Evolutionary conservation across 2,888 invertebrate genomes (phyloP).

Genomic region (Balanococcus diminutus): DNA sequence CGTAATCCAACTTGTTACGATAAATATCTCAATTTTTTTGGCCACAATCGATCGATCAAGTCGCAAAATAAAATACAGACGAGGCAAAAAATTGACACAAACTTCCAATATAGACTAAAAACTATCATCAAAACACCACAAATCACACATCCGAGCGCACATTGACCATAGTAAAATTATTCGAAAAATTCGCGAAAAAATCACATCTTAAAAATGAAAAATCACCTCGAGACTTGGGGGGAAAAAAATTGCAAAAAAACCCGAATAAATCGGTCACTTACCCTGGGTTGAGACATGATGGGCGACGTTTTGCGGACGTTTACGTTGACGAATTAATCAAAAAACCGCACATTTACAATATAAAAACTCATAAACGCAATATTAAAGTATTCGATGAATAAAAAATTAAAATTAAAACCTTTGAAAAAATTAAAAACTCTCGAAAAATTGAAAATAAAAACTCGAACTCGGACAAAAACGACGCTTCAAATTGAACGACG

Average conservation of each 20-base stretch:
- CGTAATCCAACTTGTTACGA: too few species aligned
- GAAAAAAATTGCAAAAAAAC: not conserved
- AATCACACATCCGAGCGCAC: not conserved
- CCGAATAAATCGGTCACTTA: not conserved
- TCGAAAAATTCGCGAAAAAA: too few species aligned
- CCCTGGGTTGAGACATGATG: conserved; percentile 55
- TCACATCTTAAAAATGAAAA: too few species aligned
- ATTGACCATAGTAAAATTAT: too few species aligned
- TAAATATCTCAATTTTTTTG: too few species aligned
- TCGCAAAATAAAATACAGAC: not conserved
- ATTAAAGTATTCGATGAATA: not conserved
- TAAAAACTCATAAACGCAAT: not conserved
- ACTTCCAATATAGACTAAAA: too few species aligned
- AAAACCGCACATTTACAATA: conserved; percentile 50
- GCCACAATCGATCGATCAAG: not conserved
- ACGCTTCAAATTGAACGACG: too few species aligned
- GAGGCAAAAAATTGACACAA: not conserved
- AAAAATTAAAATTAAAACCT: not conserved
- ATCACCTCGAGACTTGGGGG: too few species aligned
- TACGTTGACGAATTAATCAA: conserved; percentile 26
- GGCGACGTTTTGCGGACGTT: conserved; percentile 51
- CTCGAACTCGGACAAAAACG: too few species aligned
- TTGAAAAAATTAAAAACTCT: not conserved
- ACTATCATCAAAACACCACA: too few species aligned
- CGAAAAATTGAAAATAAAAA: too few species aligned